A percentile compares a stretch with the other conserved stretches of the same genome.
phyloP scores from a whole-genome alignment of 2,888 invertebrate genomes.

The Noctuana brunneofusca region DNA sequence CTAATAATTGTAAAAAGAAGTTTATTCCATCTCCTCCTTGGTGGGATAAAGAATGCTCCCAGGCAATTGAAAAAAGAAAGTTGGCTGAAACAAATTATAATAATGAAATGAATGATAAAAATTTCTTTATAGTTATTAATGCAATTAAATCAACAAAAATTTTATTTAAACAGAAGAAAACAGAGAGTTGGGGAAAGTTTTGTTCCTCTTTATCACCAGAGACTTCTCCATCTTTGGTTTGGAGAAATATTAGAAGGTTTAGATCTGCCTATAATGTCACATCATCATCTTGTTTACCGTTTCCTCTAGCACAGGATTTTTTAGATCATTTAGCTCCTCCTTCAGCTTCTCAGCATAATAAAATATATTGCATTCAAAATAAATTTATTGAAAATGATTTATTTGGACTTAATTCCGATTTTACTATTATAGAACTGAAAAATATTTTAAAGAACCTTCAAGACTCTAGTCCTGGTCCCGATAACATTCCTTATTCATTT shows the following conservation, averaged over 20 bases:
- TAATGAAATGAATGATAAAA: neutral
- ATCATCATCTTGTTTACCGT: neutral
- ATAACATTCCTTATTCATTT: neutral
- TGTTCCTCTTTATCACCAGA: neutral
- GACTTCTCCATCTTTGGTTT: neutral
- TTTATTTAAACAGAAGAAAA: neutral
- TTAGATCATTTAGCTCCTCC: neutral
- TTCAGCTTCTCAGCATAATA: neutral
- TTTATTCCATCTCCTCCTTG: neutral
- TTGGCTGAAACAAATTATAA: neutral
- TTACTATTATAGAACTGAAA: neutral
- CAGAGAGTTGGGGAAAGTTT: neutral
- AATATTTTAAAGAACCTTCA: neutral
- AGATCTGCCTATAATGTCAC: neutral
- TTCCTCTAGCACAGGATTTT: neutral
- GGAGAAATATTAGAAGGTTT: neutral
- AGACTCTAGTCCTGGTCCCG: neutral
- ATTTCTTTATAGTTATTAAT: slow-evolving; percentile 1
- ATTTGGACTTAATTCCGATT: neutral
- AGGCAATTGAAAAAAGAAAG: neutral
- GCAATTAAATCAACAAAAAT: neutral
- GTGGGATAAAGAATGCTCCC: slow-evolving; percentile 1
- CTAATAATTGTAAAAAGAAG: neutral
- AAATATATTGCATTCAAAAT: neutral
- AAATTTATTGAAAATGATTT: neutral